Percentiles rank a stretch among this genome's conserved stretches.
Evolutionary conservation across 2,888 invertebrate genomes (phyloP).

Genomic region (Scaptomyza caliginosa): DNA sequence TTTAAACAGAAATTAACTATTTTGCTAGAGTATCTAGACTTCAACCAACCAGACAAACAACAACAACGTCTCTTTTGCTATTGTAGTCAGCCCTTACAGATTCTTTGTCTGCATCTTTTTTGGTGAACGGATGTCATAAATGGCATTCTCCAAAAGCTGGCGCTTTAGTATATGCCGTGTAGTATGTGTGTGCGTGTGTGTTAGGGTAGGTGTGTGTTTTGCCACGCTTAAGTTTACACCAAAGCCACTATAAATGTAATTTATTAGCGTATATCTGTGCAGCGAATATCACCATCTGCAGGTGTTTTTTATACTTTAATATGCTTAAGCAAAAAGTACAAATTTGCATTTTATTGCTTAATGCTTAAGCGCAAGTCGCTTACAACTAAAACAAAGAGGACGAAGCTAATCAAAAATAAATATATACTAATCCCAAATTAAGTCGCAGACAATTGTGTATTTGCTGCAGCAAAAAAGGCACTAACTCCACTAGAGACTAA

Average conservation of each 20-base stretch:
- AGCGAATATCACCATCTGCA: slow-evolving; percentile 53
- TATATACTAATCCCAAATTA: not conserved
- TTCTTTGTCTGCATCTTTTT: slow-evolving; percentile 37
- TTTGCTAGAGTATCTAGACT: slow-evolving; percentile 6
- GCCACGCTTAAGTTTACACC: slow-evolving; percentile 42
- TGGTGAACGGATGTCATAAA: slow-evolving; percentile 75
- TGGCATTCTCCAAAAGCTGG: slow-evolving; percentile 67
- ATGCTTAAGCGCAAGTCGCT: slow-evolving; percentile 12
- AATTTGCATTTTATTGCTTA: slow-evolving; percentile 70
- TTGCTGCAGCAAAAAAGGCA: not conserved
- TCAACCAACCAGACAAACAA: not conserved
- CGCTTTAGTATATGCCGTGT: slow-evolving; percentile 42
- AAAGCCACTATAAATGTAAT: slow-evolving; percentile 71
- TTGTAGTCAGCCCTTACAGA: slow-evolving; percentile 14
- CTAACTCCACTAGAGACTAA: not conserved
- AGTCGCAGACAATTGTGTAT: not conserved
- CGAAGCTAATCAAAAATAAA: not conserved
- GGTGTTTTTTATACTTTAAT: slow-evolving; percentile 76
- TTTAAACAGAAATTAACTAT: not conserved
- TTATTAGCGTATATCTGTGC: slow-evolving; percentile 64
- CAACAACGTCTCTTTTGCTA: not conserved
- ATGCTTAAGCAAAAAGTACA: slow-evolving; percentile 52
- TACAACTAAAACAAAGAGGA: slow-evolving; percentile 11
- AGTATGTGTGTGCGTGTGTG: slow-evolving; percentile 7
- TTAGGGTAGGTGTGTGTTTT: slow-evolving; percentile 20